Conservation (phyloP, 2,888 invertebrate species). For the Perdita meconis region DNA sequence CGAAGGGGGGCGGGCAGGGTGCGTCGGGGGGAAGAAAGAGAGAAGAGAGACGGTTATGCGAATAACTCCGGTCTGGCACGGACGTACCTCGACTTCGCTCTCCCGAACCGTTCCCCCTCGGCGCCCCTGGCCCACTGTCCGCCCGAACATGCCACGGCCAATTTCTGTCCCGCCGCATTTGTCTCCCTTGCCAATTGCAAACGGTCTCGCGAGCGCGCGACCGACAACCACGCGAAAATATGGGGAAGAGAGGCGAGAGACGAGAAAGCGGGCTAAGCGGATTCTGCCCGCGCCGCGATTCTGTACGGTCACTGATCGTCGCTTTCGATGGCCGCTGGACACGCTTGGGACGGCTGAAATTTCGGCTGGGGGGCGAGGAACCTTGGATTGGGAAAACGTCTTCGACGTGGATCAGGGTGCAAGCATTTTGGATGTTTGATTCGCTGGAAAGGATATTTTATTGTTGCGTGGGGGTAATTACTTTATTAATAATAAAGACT, state of each 20-base stretch:
- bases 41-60: conserved; percentile 65
- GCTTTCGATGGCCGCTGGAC: background rate
- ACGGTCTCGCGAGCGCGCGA: conserved; percentile 19
- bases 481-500: too few species aligned
- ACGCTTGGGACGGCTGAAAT: too few species aligned
- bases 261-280: conserved; percentile 53
- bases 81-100: conserved; percentile 22
- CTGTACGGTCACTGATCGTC: conserved; percentile 62
- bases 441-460: too few species aligned
- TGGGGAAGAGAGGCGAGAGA: conserved; percentile 36
- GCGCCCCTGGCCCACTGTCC: conserved; percentile 14
- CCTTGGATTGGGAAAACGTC: too few species aligned
- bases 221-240: conserved; percentile 31
- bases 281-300: conserved; percentile 57
- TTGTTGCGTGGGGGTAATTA: too few species aligned
- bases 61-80: conserved; percentile 73
- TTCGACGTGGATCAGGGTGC: too few species aligned
- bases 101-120: conserved; percentile 49
- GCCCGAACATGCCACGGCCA: conserved; percentile 63
- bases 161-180: conserved; percentile 82
- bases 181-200: conserved; percentile 81
- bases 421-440: too few species aligned
- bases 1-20: too few species aligned
- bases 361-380: too few species aligned
- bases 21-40: conserved; percentile 36